phyloP scores from a whole-genome alignment of 1,140 invertebrate genomes.

The Neotoxoptera formosana region DNA sequence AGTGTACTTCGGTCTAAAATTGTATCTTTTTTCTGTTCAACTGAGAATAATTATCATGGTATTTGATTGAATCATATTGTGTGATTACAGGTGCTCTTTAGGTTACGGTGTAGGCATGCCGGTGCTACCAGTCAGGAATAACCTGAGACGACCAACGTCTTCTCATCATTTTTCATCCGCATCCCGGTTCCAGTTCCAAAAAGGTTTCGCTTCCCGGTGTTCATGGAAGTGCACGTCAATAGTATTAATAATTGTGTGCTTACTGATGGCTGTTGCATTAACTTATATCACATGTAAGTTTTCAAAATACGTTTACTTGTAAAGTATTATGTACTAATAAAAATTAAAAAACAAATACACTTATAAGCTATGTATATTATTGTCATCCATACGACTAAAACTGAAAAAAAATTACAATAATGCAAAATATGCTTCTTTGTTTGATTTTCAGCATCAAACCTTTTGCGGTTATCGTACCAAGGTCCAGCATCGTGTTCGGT shows the following conservation, averaged over 20 bases:
- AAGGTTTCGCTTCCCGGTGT: conserved; percentile 84
- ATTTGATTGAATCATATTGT: not conserved
- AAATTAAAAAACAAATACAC: not conserved
- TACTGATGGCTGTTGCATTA: conserved; percentile 80
- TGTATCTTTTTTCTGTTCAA: not conserved
- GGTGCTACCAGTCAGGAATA: conserved; percentile 77
- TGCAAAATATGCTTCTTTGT: not conserved
- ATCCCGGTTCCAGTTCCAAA: conserved; percentile 84
- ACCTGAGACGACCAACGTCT: conserved; percentile 70
- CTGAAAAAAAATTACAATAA: not conserved
- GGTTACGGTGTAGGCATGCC: conserved; percentile 74
- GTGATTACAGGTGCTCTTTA: conserved; percentile 66
- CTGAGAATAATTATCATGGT: not conserved
- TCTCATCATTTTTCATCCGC: conserved; percentile 70
- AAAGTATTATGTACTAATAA: not conserved
- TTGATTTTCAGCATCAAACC: conserved; percentile 74
- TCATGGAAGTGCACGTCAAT: conserved; percentile 91
- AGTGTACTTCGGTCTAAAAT: not conserved
- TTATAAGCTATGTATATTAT: not conserved
- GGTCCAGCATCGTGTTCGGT: conserved; percentile 81
- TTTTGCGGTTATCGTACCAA: conserved; percentile 82
- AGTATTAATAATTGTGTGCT: conserved; percentile 80
- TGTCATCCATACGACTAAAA: not conserved
- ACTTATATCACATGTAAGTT: conserved; percentile 86
- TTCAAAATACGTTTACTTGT: not conserved